phyloP scores from a whole-genome alignment of 1,140 invertebrate species.

The Leptinotarsa defecta region DNA sequence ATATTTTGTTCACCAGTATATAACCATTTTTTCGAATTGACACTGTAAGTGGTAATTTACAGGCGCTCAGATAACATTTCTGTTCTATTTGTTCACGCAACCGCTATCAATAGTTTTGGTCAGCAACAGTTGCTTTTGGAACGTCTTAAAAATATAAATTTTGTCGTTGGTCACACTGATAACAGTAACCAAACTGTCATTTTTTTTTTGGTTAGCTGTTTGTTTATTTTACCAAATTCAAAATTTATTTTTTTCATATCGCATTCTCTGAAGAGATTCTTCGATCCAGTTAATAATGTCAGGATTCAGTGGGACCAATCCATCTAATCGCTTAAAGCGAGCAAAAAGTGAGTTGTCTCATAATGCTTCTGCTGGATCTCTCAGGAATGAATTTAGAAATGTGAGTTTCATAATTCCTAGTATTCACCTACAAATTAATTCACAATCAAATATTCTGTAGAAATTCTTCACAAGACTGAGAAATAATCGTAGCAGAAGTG shows the following conservation, averaged over 20 bases:
- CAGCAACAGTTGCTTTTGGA: neutral
- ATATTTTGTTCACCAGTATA: too few species aligned
- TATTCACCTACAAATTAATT: neutral
- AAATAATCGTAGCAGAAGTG: slow-evolving; percentile 21
- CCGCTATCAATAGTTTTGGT: too few species aligned
- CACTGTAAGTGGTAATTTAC: too few species aligned
- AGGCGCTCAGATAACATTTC: too few species aligned
- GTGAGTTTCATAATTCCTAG: slow-evolving; percentile 8
- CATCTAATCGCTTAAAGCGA: slow-evolving; percentile 2
- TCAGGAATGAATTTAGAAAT: slow-evolving; percentile 23
- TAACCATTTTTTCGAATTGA: too few species aligned
- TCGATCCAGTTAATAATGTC: neutral
- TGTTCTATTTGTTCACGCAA: too few species aligned
- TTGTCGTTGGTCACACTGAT: neutral
- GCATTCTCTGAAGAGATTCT: too few species aligned
- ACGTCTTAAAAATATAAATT: neutral
- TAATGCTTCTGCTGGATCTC: neutral
- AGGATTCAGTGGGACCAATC: neutral
- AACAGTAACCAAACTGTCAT: neutral
- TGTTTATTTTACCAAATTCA: neutral
- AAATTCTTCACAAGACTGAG: slow-evolving; percentile 22
- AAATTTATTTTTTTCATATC: neutral
- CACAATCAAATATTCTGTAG: neutral
- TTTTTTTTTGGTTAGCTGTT: neutral
- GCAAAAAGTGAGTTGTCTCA: slow-evolving; percentile 23